These are phyloP conservation scores for Marisa cornuarietis DNA, from an alignment of 1,140 invertebrate species.

Conservation along the genomic window DNA sequence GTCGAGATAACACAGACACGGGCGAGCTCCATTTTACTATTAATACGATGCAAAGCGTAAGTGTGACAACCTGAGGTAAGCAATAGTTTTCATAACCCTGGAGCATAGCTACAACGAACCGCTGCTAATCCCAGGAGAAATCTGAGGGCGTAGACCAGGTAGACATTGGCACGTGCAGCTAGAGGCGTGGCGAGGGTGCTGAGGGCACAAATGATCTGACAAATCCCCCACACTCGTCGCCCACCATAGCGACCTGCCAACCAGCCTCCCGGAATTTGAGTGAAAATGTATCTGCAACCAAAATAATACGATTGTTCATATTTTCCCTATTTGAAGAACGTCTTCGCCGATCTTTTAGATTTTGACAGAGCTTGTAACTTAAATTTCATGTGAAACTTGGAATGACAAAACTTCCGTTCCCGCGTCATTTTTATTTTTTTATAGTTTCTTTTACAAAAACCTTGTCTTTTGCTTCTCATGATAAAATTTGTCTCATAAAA, in stretches of 20 bases:
- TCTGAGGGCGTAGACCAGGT: conserved; percentile 37
- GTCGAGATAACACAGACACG: too few relatives aligned
- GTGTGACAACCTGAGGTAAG: too few relatives aligned
- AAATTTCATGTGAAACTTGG: neutral
- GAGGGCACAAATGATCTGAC: conserved; percentile 36
- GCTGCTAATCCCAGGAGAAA: conserved; percentile 47
- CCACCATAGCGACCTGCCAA: conserved; percentile 54
- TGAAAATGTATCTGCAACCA: conserved; percentile 27
- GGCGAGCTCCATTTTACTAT: too few relatives aligned
- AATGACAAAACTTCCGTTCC: too few relatives aligned
- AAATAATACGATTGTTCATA: neutral
- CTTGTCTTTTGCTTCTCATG: neutral
- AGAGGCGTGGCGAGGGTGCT: conserved; percentile 45
- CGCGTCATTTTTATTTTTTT: too few relatives aligned
- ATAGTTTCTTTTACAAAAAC: neutral
- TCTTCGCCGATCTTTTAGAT: neutral
- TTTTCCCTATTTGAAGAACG: neutral
- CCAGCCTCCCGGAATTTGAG: conserved; percentile 70
- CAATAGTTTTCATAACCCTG: too few relatives aligned
- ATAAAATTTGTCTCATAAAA: neutral
- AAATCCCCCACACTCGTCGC: conserved; percentile 51
- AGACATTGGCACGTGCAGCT: conserved; percentile 36
- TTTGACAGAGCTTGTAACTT: too few relatives aligned
- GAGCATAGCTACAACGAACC: conserved; percentile 5
- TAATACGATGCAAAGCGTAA: too few relatives aligned